A percentile compares a stretch with the other conserved stretches of the same genome.
phyloP scores from a whole-genome alignment of 2,113 vertebrate species.

The Callionymus lyra region DNA sequence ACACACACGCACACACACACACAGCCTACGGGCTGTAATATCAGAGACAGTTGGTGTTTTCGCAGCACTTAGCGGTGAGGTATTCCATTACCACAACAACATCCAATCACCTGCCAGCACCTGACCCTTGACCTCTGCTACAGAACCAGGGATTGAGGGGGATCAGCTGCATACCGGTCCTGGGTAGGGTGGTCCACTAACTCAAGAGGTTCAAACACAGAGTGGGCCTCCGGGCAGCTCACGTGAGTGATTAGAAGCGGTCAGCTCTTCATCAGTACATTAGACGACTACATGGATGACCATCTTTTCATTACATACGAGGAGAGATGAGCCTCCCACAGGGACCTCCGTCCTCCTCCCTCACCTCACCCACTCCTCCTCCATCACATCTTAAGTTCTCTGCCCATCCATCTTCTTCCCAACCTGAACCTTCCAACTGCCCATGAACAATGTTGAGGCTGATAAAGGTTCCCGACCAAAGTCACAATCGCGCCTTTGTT shows the following conservation, averaged over 20 bases:
- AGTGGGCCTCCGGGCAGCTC: slow-evolving; percentile 30
- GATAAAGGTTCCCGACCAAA: too few relatives aligned
- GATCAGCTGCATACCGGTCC: slow-evolving; percentile 43
- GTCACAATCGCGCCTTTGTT: too few relatives aligned
- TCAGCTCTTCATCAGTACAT: slow-evolving; percentile 44
- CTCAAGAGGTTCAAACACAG: slow-evolving; percentile 31
- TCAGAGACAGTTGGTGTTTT: slow-evolving; percentile 64
- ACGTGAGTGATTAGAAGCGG: slow-evolving; percentile 30
- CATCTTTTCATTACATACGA: slow-evolving; percentile 56
- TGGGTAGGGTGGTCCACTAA: slow-evolving; percentile 39
- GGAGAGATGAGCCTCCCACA: slow-evolving; percentile 53
- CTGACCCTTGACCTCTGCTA: slow-evolving; percentile 50
- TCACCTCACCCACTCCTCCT: slow-evolving; percentile 18
- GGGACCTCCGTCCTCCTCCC: slow-evolving; percentile 34
- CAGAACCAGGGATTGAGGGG: slow-evolving; percentile 34
- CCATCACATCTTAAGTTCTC: slow-evolving; percentile 4
- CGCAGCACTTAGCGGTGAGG: slow-evolving; percentile 45
- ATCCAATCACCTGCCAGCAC: slow-evolving; percentile 58
- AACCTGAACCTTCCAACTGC: too few relatives aligned
- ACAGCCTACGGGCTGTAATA: slow-evolving; percentile 48
- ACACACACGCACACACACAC: slow-evolving; percentile 9
- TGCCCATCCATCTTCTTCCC: neutral
- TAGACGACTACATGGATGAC: slow-evolving; percentile 42
- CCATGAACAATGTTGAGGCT: too few relatives aligned
- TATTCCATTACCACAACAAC: slow-evolving; percentile 65